These are phyloP conservation scores for Cavia porcellus DNA, from an alignment of 2,113 vertebrate genomes.

Conservation along the genomic window DNA sequence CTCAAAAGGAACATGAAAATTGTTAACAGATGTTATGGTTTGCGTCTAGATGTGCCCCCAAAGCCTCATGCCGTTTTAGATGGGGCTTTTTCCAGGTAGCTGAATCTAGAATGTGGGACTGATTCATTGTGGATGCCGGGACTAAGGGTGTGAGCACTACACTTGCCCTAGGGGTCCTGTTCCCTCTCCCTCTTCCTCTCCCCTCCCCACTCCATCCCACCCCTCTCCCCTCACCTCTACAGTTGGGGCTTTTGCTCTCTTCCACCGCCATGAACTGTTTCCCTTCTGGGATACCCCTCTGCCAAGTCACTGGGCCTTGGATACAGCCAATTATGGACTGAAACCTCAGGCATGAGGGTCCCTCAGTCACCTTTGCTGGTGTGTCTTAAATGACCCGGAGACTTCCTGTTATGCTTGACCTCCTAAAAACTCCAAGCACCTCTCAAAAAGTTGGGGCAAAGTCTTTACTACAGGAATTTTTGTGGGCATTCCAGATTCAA, in stretches of 20 bases:
- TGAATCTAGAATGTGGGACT: too few species aligned
- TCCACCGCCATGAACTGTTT: too few species aligned
- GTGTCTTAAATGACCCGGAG: not conserved
- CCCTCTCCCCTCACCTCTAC: accelerated
- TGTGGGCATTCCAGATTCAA: not conserved
- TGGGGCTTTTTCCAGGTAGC: too few species aligned
- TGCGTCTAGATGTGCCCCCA: too few species aligned
- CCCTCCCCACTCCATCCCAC: too few species aligned
- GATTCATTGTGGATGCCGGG: not conserved
- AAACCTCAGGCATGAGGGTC: too few species aligned
- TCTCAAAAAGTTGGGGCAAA: not conserved
- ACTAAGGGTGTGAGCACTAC: not conserved
- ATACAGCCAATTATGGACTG: not conserved
- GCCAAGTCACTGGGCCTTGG: not conserved
- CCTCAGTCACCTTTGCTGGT: not conserved
- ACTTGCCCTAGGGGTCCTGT: too few species aligned
- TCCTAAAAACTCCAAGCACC: not conserved
- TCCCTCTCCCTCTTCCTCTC: too few species aligned
- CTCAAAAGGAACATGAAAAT: too few species aligned
- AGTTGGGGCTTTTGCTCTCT: not conserved
- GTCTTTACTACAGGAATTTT: not conserved
- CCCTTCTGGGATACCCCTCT: not conserved
- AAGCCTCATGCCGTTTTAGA: too few species aligned
- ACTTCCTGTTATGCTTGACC: not conserved
- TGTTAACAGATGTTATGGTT: too few species aligned